Percentiles rank a stretch among this genome's conserved stretches.
These are phyloP conservation scores for Drosophila repletoides DNA, from an alignment of 1,140 invertebrate species.

Conservation along the genomic window DNA sequence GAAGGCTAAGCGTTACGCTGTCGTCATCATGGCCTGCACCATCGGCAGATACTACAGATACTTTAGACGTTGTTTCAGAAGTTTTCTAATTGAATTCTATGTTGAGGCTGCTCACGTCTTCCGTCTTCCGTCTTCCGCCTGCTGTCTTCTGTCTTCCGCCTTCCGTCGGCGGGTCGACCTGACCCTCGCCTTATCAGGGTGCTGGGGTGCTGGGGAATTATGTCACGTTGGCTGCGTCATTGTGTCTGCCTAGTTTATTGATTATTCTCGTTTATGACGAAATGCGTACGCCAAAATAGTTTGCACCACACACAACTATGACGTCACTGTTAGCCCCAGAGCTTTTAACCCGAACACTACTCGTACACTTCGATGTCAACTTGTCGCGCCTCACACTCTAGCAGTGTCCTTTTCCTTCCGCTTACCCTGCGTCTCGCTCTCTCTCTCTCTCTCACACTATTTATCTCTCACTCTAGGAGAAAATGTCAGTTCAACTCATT, in stretches of 20 bases:
- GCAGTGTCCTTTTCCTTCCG: conserved; percentile 11
- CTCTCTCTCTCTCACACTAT: not conserved
- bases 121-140: not conserved
- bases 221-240: conserved; percentile 76
- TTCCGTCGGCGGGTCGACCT: conserved; percentile 43
- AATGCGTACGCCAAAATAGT: conserved; percentile 59
- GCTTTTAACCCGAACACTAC: conserved; percentile 44
- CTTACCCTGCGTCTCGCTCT: not conserved
- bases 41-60: not conserved
- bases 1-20: conserved; percentile 50
- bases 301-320: conserved; percentile 61
- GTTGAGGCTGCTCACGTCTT: conserved; percentile 32
- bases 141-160: not conserved
- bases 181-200: conserved; percentile 50
- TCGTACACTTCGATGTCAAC: conserved; percentile 31
- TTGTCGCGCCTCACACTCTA: conserved; percentile 33
- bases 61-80: conserved; percentile 35
- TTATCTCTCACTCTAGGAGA: not conserved
- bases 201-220: conserved; percentile 44
- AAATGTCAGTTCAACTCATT: conserved; percentile 67
- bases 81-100: conserved; percentile 73
- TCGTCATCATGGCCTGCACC: conserved; percentile 36
- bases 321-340: conserved; percentile 76
- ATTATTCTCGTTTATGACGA: conserved; percentile 76
- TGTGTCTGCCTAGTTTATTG: conserved; percentile 70